Base-by-base conservation (phyloP, 1,140 invertebrate species). In the Drosophila nebulosa region DNA sequence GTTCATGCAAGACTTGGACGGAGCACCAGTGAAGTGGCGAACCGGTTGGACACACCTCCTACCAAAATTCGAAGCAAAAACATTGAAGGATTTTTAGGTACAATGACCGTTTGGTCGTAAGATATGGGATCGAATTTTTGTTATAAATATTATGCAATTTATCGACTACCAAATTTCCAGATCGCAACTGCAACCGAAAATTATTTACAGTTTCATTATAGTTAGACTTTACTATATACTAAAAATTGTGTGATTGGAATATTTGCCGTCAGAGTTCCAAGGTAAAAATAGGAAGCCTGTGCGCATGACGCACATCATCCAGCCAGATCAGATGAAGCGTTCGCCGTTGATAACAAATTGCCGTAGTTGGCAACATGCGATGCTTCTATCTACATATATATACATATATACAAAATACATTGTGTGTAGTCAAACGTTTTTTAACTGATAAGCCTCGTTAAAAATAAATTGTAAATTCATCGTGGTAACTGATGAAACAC, bases 401-500 rank as follows among this genome's bases (percentile, higher is more conserved):
- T 21, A 10, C 7, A 9, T 46, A 21, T 14, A 4, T 16, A 6
- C 1, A 5, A 16, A 1, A 2, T 6, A 16, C 2, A 6, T 12
- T 3, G n/a, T n/a, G n/a, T 27, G 5, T 27, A 4, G 4, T 14
- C 1, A 42, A 42, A 21, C 16, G 21, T 7, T 2, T 21, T 16
- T 27, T 50, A 12, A 26, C 39, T 72, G 69, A 72, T 72, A 72
- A 72, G 69, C 52, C 30, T 26, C 35, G 69, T 42, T 79, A 80
- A 76, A 69, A 76, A 80, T 80, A 80, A 80, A 75, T 79, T 53
- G 64, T 67, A 63, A 60, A 51, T 39, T 46, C 58, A 75, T 62
- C 21, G 30, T 62, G 32, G 62, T 61, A 69, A 56, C 35, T 59
- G 64, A n/a, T n/a, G n/a, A 73, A n/a, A 24, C 32, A 42, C 36